These are phyloP conservation scores for Myotis davidii DNA, from an alignment of 2,113 vertebrate species.

Conservation along the genomic window DNA sequence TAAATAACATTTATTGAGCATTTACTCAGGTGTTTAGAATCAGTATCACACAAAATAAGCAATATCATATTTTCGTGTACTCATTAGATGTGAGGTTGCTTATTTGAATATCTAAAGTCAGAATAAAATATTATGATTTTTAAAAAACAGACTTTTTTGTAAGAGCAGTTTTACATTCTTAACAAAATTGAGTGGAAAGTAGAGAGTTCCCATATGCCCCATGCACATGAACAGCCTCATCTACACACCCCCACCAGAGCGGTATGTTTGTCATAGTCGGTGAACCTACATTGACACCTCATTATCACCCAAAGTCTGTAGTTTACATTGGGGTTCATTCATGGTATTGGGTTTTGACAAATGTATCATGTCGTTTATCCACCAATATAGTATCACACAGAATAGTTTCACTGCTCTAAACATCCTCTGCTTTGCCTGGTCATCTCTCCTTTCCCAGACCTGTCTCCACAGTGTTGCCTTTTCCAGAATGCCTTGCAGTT, in stretches of 20 bases:
- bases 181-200: not conserved
- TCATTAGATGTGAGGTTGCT: not conserved
- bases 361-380: not conserved
- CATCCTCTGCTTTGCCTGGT: not conserved
- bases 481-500: not conserved
- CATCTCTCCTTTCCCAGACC: not conserved
- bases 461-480: not conserved
- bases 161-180: not conserved
- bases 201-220: not conserved
- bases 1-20: not conserved
- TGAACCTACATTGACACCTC: not conserved
- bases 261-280: not conserved
- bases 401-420: not conserved
- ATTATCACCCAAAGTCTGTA: not conserved
- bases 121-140: not conserved
- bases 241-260: not conserved
- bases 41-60: not conserved
- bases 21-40: not conserved
- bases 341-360: not conserved
- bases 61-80: not conserved
- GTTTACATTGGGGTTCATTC: not conserved
- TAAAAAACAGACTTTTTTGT: not conserved
- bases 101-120: conserved; percentile 34
- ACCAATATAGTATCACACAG: not conserved
- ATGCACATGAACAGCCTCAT: rapidly evolving